phyloP scores from a whole-genome alignment of 2,113 vertebrate genomes.

The Lutjanus erythropterus region DNA sequence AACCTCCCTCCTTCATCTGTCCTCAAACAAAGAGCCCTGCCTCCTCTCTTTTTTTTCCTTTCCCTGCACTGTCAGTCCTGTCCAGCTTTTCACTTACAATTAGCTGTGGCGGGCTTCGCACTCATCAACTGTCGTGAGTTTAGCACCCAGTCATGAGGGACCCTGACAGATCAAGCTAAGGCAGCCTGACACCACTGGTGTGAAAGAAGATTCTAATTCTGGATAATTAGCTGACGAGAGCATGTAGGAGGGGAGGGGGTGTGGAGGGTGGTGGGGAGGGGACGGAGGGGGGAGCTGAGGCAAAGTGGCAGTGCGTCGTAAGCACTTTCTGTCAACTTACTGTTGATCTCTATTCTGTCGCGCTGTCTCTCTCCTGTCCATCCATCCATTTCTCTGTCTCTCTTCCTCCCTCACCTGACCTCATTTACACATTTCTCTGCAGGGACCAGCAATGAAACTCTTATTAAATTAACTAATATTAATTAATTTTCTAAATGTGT shows the following conservation, averaged over 20 bases:
- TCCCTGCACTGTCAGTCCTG: slow-evolving; percentile 79
- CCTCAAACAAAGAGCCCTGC: slow-evolving; percentile 61
- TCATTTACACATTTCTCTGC: slow-evolving; percentile 59
- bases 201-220: slow-evolving; percentile 89
- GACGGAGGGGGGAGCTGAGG: slow-evolving; percentile 58
- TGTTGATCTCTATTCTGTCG: slow-evolving; percentile 65
- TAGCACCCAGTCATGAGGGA: slow-evolving; percentile 85
- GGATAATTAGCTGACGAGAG: slow-evolving; percentile 88
- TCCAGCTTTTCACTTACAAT: slow-evolving; percentile 88
- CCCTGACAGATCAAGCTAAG: slow-evolving; percentile 85
- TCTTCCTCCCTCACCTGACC: slow-evolving; percentile 52
- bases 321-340: slow-evolving; percentile 83
- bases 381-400: slow-evolving; percentile 25
- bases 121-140: slow-evolving; percentile 86
- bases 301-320: slow-evolving; percentile 80
- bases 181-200: slow-evolving; percentile 86
- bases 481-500: background rate
- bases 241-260: slow-evolving; percentile 67
- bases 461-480: background rate
- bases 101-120: slow-evolving; percentile 81
- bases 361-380: slow-evolving; percentile 34
- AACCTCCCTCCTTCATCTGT: slow-evolving; percentile 64
- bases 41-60: background rate
- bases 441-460: background rate
- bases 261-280: slow-evolving; percentile 11